Evolutionary conservation across 2,113 vertebrate species (phyloP).

Genomic region (Crocuta crocuta): DNA sequence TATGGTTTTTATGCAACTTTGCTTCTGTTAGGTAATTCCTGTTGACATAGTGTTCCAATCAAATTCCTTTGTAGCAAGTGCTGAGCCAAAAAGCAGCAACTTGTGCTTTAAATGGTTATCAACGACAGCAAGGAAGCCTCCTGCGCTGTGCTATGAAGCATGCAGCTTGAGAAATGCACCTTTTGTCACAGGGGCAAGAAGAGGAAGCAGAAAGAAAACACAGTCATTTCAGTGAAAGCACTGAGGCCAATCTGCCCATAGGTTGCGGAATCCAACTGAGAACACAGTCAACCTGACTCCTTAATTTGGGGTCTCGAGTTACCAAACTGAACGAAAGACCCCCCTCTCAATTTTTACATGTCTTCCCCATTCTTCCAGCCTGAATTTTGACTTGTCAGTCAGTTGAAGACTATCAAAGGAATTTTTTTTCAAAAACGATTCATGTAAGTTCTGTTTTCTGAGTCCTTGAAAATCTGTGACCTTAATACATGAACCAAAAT

Average conservation of each 20-base stretch:
- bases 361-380: neutral
- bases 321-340: neutral
- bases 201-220: neutral
- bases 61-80: neutral
- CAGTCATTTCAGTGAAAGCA: neutral
- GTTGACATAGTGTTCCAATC: neutral
- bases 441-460: neutral
- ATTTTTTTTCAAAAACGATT: conserved; percentile 33
- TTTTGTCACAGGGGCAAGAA: neutral
- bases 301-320: neutral
- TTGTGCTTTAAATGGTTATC: neutral
- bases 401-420: neutral
- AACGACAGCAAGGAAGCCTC: neutral
- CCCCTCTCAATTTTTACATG: neutral
- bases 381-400: neutral
- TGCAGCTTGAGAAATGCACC: neutral
- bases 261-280: neutral
- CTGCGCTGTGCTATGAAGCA: neutral
- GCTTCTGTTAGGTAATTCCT: conserved; percentile 54
- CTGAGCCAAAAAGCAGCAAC: neutral
- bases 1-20: conserved; percentile 58
- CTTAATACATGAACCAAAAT: conserved; percentile 6
- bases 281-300: neutral
- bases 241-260: neutral
- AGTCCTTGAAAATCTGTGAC: neutral